Evolutionary conservation across 2,888 invertebrate species (phyloP), one percentile per base, ranked within the genome.

Genomic region (Thymelicus sylvestris): DNA sequence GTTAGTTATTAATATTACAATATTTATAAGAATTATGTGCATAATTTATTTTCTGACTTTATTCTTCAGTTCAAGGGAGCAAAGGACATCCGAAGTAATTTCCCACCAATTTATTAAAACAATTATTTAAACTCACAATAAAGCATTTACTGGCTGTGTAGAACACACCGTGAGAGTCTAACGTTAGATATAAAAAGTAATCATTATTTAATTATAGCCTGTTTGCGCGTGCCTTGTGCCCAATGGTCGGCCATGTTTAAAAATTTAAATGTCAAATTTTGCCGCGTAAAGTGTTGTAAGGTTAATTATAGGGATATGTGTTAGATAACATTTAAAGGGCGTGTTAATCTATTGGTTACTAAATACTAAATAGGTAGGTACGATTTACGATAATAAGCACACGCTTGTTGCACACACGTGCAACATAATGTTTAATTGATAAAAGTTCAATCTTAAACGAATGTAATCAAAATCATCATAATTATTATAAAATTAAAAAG

Each of bases 151-250:
- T 48, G 44, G 44, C 66, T 71, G 61, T 66, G 24, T 63, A 57
- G 57, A 57, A 57, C 57, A 55, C 55, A 71, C 61, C 71, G 71
- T 71, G 71, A 66, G 71, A 71, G 61, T 66, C 48, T 66, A 61
- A 24, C 72, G 39, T 72, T 67, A 71, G 19, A 19, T 31, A 31
- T 71, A 73, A 75, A 75, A 74, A 75, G 67, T 75, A 75, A 75
- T 74, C 73, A 70, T 73, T 64, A 73, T 75, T 74, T 74, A 75
- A 75, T 75, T 75, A 75, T 74, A 74, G 73, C 68, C 74, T 71
- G 74, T 67, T 10, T 66, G 38, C 59, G 66, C 66, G 66, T 62
- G 66, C 62, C 66, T 71, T 71, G 66, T 62, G 47, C 71, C 66
- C 61, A 71, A 71, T 71, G 66, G 48, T 24, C 24, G 66, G 57